A percentile compares a stretch with the other conserved stretches of the same genome.
Conservation (phyloP, 2,797 vertebrate species). For the Cyclopterus lumpus region DNA sequence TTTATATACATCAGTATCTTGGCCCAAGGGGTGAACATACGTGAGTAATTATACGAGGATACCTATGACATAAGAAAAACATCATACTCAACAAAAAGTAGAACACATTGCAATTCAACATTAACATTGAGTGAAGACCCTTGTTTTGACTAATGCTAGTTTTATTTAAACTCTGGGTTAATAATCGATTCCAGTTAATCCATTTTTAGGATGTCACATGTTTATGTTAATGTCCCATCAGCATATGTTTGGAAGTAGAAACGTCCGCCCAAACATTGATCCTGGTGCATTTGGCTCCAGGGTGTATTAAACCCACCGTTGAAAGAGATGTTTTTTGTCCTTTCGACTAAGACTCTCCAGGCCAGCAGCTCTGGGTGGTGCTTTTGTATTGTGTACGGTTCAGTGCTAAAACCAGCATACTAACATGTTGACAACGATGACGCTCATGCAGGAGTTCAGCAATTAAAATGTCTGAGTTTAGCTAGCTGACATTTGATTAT, state of each 20-base stretch:
- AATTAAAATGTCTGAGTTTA: not conserved
- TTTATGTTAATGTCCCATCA: not conserved
- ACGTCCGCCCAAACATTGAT: not conserved
- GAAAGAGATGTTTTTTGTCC: not conserved
- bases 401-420: not conserved
- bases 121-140: not conserved
- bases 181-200: not conserved
- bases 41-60: constrained; percentile 10
- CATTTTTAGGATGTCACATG: not conserved
- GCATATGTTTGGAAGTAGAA: not conserved
- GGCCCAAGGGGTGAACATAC: not conserved
- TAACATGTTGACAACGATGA: not conserved
- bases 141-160: not conserved
- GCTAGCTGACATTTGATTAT: not conserved
- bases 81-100: not conserved
- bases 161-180: constrained; percentile 10
- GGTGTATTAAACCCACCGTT: not conserved
- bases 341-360: not conserved
- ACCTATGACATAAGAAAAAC: not conserved
- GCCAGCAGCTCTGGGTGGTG: not conserved
- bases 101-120: not conserved
- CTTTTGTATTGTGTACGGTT: not conserved
- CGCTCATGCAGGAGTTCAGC: not conserved
- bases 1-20: constrained; percentile 7
- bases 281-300: not conserved